Base-by-base conservation (phyloP, 92 coral and sea anemone species). In the Bergia sp. region DNA sequence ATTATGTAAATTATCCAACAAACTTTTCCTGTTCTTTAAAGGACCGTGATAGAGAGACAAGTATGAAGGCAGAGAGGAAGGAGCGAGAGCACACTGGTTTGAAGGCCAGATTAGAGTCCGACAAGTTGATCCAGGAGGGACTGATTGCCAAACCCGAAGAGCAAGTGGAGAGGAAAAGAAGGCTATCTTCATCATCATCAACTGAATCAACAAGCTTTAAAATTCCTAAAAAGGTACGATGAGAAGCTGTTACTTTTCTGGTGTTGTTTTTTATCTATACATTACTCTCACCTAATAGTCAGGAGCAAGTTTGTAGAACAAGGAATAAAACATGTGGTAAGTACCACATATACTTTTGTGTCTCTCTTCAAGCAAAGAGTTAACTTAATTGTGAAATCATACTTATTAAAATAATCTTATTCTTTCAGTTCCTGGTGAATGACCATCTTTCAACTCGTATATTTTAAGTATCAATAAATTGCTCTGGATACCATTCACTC, bases 131-230 rank as follows among this genome's bases (percentile, higher is more conserved):
- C 83, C 90, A 43, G 89, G 82, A 71, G 80, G 86, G 86, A 45
- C 87, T 71, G 44, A 84, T 53, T 77, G 88, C 71, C 15, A 83
- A 69, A 83, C 87, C 87, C 29, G 83, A 79, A 71, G 86, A 41
- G 76, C 91, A 77, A 80, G 67, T 76, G 82, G 89, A 88, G 79
- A 79, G 88, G 78, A 90, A 90, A 44, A 66, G 86, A 73, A 86
- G 85, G 47, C 86, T 78, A 0, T 82, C 86, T 20, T 82, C 73
- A 38, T 37, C 86, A 1, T 81, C 73, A 39, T 64, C 87, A 23
- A 55, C 82, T 65, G 97, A 94, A 61, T 50, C 91, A 11, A 43
- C 90, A 39, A 85, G 93, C 20, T 94, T 91, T 82, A 93, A 93
- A 73, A 94, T 94, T 73, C 97, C 97, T 7, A 61, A 61, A 23